A percentile compares a stretch with the other conserved stretches of the same genome.
These are phyloP conservation scores for Aphelenchoides avenae DNA, from an alignment of 1,140 invertebrate species.

Conservation along the genomic window DNA sequence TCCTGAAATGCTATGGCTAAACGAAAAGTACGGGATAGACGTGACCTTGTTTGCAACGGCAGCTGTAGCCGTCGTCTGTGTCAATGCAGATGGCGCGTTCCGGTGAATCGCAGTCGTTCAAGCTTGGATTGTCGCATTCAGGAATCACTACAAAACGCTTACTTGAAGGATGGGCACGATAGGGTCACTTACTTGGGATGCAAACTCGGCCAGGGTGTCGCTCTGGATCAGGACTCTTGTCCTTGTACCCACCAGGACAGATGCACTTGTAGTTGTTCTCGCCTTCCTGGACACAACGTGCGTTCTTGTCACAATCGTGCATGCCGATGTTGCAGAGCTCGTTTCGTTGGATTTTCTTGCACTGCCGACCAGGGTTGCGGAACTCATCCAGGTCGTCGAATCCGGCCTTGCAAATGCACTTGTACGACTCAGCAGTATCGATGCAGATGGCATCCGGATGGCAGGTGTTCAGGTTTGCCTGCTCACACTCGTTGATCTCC, in stretches of 20 bases:
- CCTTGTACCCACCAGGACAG: slow-evolving; percentile 52
- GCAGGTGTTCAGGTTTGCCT: slow-evolving; percentile 50
- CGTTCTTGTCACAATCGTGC: slow-evolving; percentile 56
- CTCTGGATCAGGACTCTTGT: slow-evolving; percentile 47
- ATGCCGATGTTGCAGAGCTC: slow-evolving; percentile 47
- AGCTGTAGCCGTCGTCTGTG: slow-evolving; percentile 56
- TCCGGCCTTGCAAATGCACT: slow-evolving; percentile 55
- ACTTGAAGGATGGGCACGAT: no score
- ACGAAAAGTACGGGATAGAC: background rate
- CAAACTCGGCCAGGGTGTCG: slow-evolving; percentile 53
- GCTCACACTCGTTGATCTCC: slow-evolving; percentile 51
- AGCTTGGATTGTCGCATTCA: slow-evolving; percentile 57
- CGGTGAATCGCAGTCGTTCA: slow-evolving; percentile 58
- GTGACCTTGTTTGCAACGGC: slow-evolving; percentile 44
- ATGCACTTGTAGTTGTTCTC: slow-evolving; percentile 49
- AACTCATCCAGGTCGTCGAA: slow-evolving; percentile 57
- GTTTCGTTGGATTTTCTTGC: slow-evolving; percentile 53
- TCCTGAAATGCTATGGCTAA: slow-evolving; percentile 11
- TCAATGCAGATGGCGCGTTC: slow-evolving; percentile 57
- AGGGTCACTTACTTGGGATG: slow-evolving; percentile 50
- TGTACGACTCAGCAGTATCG: slow-evolving; percentile 55
- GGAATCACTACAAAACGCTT: no score
- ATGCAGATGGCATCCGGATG: slow-evolving; percentile 54
- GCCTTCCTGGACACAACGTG: slow-evolving; percentile 46
- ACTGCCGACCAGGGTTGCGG: slow-evolving; percentile 54